Percentiles rank a stretch among this genome's conserved stretches.
phyloP scores from a whole-genome alignment of 1,140 invertebrate species.

The Drepana arcuata region DNA sequence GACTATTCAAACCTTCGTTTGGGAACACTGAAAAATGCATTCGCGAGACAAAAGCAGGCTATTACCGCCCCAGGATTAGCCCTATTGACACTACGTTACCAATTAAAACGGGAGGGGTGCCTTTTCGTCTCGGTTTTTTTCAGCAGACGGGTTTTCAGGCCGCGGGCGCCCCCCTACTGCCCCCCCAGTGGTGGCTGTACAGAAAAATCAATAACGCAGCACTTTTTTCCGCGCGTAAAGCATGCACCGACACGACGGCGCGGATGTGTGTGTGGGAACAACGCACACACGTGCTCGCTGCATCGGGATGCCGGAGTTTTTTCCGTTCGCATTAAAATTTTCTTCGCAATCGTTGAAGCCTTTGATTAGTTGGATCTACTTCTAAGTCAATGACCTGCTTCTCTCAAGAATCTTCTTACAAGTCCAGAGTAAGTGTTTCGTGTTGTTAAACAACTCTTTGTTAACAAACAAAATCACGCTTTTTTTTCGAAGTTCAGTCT shows the following conservation, averaged over 20 bases:
- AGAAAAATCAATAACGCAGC: constrained; percentile 70
- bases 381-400: too few relatives aligned
- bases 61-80: constrained; percentile 65
- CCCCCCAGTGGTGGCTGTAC: constrained; percentile 42
- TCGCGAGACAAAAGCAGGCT: constrained; percentile 61
- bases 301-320: constrained; percentile 47
- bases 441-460: too few relatives aligned
- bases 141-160: constrained; percentile 69
- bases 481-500: too few relatives aligned
- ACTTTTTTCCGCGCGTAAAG: constrained; percentile 69
- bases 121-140: constrained; percentile 70
- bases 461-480: too few relatives aligned
- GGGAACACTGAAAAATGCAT: constrained; percentile 65
- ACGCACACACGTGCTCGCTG: constrained; percentile 34
- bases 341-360: constrained; percentile 24
- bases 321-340: constrained; percentile 57
- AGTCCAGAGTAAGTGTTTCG: too few relatives aligned
- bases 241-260: constrained; percentile 59
- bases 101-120: constrained; percentile 69
- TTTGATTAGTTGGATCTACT: constrained; percentile 46
- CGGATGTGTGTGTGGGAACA: constrained; percentile 30
- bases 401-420: too few relatives aligned
- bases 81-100: constrained; percentile 71
- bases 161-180: constrained; percentile 42
- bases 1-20: too few relatives aligned